These are phyloP conservation scores for Ypsolopha scabrella DNA, from an alignment of 2,888 invertebrate species.

Conservation along the genomic window DNA sequence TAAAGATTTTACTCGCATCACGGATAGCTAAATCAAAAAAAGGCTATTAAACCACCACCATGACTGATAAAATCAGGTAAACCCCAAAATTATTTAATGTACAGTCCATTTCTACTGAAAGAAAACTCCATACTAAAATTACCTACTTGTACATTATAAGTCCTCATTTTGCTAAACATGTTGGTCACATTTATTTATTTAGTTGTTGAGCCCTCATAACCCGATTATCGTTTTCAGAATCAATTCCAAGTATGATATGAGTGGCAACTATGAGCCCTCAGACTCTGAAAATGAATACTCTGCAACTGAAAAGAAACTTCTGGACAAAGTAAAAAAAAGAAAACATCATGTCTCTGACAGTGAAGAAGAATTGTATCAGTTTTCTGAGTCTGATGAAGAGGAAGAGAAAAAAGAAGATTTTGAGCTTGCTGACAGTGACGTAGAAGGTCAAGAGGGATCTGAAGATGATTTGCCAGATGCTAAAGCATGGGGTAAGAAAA, in stretches of 20 bases:
- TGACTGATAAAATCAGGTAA: slow-evolving; percentile 57
- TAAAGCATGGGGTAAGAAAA: slow-evolving; percentile 91
- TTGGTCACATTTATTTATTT: no score
- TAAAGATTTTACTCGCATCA: no score
- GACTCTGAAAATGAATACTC: slow-evolving; percentile 82
- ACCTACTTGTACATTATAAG: background rate
- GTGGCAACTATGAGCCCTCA: slow-evolving; percentile 73
- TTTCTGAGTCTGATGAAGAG: slow-evolving; percentile 63
- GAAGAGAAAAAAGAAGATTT: slow-evolving; percentile 56
- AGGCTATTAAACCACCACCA: slow-evolving; percentile 9
- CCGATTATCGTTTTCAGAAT: slow-evolving; percentile 34
- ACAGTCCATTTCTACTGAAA: background rate
- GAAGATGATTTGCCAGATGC: slow-evolving; percentile 81
- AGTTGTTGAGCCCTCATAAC: no score
- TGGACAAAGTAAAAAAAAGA: slow-evolving; percentile 71
- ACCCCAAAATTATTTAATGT: slow-evolving; percentile 7
- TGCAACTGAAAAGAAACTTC: slow-evolving; percentile 72
- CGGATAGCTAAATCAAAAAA: no score
- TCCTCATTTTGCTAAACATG: background rate
- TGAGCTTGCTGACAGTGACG: slow-evolving; percentile 76
- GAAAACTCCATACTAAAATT: background rate
- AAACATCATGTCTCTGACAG: slow-evolving; percentile 64
- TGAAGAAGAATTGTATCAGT: slow-evolving; percentile 75
- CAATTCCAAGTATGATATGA: slow-evolving; percentile 44
- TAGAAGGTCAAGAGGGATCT: slow-evolving; percentile 78